Base-by-base conservation (phyloP, 1,140 invertebrate genomes). In the Metaphire vulgaris region DNA sequence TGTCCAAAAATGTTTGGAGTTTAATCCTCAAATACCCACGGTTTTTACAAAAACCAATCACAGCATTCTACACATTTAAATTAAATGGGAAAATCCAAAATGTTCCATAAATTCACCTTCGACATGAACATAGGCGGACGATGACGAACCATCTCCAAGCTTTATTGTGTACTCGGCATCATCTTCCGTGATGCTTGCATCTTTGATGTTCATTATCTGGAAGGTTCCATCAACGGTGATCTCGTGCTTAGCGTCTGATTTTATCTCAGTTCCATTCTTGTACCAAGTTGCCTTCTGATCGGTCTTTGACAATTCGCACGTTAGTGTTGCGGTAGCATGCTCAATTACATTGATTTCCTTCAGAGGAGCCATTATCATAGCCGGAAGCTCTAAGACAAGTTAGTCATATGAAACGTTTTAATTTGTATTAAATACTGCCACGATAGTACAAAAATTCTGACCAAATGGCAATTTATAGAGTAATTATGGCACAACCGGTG, bases 61-160 rank as follows among this genome's bases (percentile, higher is more conserved):
- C n/a, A n/a, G n/a, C n/a, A n/a, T n/a, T n/a, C n/a, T n/a, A n/a
- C n/a, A n/a, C n/a, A n/a, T n/a, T n/a, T n/a, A n/a, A 28, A 30
- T 12, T 65, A 65, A 65, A 15, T 15, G n/a, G 14, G n/a, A 65
- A n/a, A 14, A 65, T 65, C n/a, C n/a, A n/a, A n/a, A n/a, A n/a
- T 14, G 26, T 21, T 32, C 33, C 31, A 2, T 2, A 72, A 0
- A 81, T 83, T 83, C 87, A 93, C 92, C 90, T 90, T 95, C 91
- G 41, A 96, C 91, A 87, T 91, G 92, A 30, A 97, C 86, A 87
- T 91, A 93, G 0, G 93, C 93, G 0, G 90, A 90, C 65, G 93
- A 93, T n/a, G n/a, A n/a, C 83, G 91, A 93, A 1, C 94, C 91
- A 82, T 94, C 94, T 29, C 90, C 89, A 30, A 92, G 90, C 2